Percentiles rank a stretch among this genome's conserved stretches.
Conservation (phyloP, 2,113 vertebrate genomes). For the Columba janthina region DNA sequence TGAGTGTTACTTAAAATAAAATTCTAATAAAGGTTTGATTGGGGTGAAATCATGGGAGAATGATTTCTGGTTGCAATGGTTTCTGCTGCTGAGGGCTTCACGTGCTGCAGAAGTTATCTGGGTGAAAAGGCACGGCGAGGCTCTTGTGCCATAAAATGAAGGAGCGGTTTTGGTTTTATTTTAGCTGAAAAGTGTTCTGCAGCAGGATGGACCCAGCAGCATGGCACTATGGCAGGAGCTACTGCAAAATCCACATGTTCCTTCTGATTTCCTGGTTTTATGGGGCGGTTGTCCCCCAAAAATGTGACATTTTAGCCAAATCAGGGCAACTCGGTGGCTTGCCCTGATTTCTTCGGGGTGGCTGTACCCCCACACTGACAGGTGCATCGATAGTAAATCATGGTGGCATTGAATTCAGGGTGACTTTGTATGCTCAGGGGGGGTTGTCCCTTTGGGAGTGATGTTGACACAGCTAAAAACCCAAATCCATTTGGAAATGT, state of each 20-base stretch:
- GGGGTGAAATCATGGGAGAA: neutral
- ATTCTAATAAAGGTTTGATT: neutral
- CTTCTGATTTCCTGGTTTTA: neutral
- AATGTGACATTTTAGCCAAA: accelerated
- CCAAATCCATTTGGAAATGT: neutral
- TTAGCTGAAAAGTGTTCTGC: neutral
- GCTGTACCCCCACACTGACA: accelerated
- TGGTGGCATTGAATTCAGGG: neutral
- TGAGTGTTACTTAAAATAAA: slow-evolving; percentile 59
- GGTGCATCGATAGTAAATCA: neutral
- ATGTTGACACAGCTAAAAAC: neutral
- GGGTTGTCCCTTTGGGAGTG: neutral
- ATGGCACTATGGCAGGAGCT: accelerated
- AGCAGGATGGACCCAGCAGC: neutral
- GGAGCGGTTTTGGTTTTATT: neutral
- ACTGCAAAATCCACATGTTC: accelerated
- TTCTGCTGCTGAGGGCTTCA: neutral
- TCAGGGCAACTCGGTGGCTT: neutral
- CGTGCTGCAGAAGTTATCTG: neutral
- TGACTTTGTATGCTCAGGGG: accelerated
- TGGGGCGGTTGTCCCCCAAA: neutral
- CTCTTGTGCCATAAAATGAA: accelerated
- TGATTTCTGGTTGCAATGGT: neutral
- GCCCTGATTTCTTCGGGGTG: accelerated
- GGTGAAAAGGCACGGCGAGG: neutral